Evolutionary conservation across 2,113 vertebrate genomes (phyloP).

Genomic region (Bubo blakistoni): DNA sequence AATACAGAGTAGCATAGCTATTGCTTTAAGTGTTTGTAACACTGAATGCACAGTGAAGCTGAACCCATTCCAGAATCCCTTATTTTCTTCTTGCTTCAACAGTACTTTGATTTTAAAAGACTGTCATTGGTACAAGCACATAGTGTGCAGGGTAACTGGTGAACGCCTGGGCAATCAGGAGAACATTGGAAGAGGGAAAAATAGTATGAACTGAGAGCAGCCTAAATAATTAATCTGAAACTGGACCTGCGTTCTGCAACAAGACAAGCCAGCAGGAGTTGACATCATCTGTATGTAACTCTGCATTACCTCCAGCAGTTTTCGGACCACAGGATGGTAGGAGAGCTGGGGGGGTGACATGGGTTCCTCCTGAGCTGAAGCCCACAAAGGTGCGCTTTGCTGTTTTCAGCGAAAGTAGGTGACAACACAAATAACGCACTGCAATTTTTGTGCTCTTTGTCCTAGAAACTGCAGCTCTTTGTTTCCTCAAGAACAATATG

Average conservation of each 20-base stretch:
- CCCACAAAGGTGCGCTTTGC: not conserved
- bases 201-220: not conserved
- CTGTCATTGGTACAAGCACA: not conserved
- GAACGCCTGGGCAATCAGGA: not conserved
- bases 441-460: not conserved
- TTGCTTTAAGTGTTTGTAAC: not conserved
- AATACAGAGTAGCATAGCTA: not conserved
- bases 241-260: not conserved
- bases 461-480: not conserved
- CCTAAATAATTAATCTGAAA: not conserved
- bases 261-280: not conserved
- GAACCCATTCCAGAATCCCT: not conserved
- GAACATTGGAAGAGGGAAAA: not conserved
- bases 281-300: not conserved
- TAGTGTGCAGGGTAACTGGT: not conserved
- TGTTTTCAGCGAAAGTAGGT: not conserved
- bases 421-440: not conserved
- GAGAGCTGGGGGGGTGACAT: not conserved
- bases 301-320: not conserved
- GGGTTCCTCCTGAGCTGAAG: not conserved
- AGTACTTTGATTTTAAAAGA: not conserved
- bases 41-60: not conserved
- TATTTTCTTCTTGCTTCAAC: not conserved
- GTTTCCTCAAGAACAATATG: slow-evolving; percentile 19
- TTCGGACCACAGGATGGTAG: not conserved